Base-by-base conservation (phyloP, 2,888 invertebrate genomes). In the Patella caerulea region DNA sequence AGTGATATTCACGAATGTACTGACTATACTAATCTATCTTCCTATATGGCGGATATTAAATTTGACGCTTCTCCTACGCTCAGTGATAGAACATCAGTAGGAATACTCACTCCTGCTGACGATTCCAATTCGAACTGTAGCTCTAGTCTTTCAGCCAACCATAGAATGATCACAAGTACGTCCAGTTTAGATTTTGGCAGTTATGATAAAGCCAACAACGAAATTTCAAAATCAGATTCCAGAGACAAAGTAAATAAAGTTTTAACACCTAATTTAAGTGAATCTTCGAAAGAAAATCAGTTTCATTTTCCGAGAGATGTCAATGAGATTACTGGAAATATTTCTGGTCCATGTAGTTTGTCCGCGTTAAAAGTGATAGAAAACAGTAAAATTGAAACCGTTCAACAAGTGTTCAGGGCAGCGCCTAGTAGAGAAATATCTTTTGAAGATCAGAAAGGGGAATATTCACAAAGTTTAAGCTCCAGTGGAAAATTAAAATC, bases 1-100 rank as follows among this genome's bases (percentile, higher is more conserved):
- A 95, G 95, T 84, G 94, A 95, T 87, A 94, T 96, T 74, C 93
- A 84, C 91, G 86, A 93, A 92, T 86, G 81, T 17, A 79, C 83
- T 7, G 88, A 88, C 29, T 74, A 81, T 17, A 83, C 83, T 17
- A 81, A 83, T 69, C 81, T 88, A 59, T 79, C 84, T 45, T 76
- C 81, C 2, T 84, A 84, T 72, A 72, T 88, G 19, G 83, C 85
- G 24, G 83, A 83, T 53, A 74, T 87, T 59, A 81, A 79, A 9
- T 79, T 84, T 59, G 84, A 81, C n/a, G 65, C 86, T 65, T 79
- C 84, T 14, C 85, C 86, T 2, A 82, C 78, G 29, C 84, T 84
- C 24, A 79, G 81, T 76, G 86, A 86, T 45, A 86, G 82, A 75
- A 79, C 82, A 29, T 69, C 81, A 4, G 71, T 76, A 15, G 81